Evolutionary conservation across 2,888 invertebrate species (phyloP), one percentile per base, ranked within the genome.

Genomic region (Idaea biselata): DNA sequence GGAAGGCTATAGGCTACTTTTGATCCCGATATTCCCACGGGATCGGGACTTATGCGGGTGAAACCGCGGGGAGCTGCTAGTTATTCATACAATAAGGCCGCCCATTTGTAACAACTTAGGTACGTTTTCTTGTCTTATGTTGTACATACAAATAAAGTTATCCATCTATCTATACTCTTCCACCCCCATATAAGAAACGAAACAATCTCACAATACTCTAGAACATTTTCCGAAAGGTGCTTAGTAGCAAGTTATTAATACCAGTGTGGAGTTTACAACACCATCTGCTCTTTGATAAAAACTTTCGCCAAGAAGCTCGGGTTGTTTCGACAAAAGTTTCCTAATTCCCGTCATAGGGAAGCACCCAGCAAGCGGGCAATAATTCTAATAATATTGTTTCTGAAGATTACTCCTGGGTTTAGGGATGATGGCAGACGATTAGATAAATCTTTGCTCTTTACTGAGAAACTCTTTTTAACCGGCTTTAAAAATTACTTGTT

Each of bases 221-320:
- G 6, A 44, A 44, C 44, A 14, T 44, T 44, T 44, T 8, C 44
- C 44, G 14, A 44, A 44, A 44, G 44, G 44, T 44, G 44, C 8
- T 44, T 44, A 44, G 44, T 44, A 44, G 8, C 14, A 14, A 4
- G 44, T 44, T 44, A 44, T 1, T 44, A 25, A 14, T 11, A 14
- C 44, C 14, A 14, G 2, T 14, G 14, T 44, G 44, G 44, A 44
- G 44, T 14, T 14, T 8, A 44, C 67, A 18, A 59, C 63, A 68
- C 66, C 71, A 71, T 68, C 68, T 70, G 71, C 66, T 64, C 65
- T 65, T 63, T 60, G 63, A 68, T 60, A 65, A 64, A 66, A 71
- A 68, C 63, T 68, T 68, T 58, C 60, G 58, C 65, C 63, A 65
- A 66, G 60, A 65, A 68, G 66, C 70, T 71, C 54, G 18, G 16